Conservation (phyloP, 1,140 invertebrate genomes). For the Maconellicoccus hirsutus region DNA sequence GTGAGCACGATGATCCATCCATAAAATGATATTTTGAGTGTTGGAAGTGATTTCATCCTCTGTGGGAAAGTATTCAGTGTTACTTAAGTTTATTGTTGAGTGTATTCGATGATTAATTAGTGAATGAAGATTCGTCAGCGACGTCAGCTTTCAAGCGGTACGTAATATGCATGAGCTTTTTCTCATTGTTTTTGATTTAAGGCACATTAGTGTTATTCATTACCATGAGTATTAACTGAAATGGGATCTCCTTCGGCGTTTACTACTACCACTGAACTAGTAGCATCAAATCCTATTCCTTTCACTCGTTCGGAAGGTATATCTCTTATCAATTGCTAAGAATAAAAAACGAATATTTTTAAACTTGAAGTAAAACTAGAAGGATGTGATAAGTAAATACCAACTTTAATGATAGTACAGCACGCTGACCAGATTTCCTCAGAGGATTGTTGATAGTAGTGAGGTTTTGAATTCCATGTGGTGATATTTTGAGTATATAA, state of each 20-base stretch:
- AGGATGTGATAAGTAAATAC: background rate
- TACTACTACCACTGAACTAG: constrained; percentile 80
- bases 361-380: background rate
- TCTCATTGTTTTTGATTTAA: no score
- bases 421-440: constrained; percentile 76
- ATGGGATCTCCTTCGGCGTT: constrained; percentile 57
- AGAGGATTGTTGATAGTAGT: constrained; percentile 87
- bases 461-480: constrained; percentile 61
- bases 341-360: constrained; percentile 27
- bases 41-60: no score
- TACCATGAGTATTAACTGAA: constrained; percentile 59
- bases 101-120: no score
- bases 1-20: constrained; percentile 90
- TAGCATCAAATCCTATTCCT: constrained; percentile 91
- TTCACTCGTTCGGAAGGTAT: constrained; percentile 47
- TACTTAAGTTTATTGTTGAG: no score
- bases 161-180: no score
- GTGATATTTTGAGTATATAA: constrained; percentile 50
- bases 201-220: constrained; percentile 27
- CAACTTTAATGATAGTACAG: constrained; percentile 52
- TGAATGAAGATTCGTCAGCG: no score
- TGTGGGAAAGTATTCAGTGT: no score
- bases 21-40: constrained; percentile 81
- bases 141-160: no score
- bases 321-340: constrained; percentile 47